phyloP scores from a whole-genome alignment of 2,797 vertebrate genomes.

The Anguilla obscura region DNA sequence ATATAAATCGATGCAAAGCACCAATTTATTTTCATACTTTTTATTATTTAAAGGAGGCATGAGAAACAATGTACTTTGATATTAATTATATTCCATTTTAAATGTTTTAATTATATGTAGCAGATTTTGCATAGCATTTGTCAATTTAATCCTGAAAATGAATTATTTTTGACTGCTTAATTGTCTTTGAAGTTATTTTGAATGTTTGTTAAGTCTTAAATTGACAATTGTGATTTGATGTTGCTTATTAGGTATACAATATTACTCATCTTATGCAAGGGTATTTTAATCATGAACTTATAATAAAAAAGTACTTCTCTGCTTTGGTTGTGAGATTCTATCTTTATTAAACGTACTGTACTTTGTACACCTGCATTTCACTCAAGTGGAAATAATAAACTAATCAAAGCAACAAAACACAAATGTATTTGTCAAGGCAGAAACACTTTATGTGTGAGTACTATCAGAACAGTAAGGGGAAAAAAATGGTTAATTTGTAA shows the following conservation, averaged over 20 bases:
- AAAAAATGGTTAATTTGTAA: background rate
- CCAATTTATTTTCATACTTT: constrained; percentile 27
- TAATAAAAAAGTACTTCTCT: constrained; percentile 2
- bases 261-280: background rate
- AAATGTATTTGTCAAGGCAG: background rate
- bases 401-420: background rate
- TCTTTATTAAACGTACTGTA: background rate
- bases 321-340: background rate
- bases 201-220: background rate
- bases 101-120: constrained; percentile 22
- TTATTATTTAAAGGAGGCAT: constrained; percentile 34
- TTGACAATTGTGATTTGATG: background rate
- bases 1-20: constrained; percentile 33
- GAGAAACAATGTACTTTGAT: constrained; percentile 27
- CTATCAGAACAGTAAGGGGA: background rate
- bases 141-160: constrained; percentile 29
- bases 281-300: constrained; percentile 9
- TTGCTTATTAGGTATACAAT: background rate
- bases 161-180: background rate
- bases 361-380: background rate
- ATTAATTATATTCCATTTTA: constrained; percentile 21
- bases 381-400: background rate
- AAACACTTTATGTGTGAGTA: background rate
- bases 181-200: constrained; percentile 7
- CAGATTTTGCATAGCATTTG: constrained; percentile 29